phyloP scores from a whole-genome alignment of 2,113 vertebrate genomes.

The Myanophis thanlyinensis region DNA sequence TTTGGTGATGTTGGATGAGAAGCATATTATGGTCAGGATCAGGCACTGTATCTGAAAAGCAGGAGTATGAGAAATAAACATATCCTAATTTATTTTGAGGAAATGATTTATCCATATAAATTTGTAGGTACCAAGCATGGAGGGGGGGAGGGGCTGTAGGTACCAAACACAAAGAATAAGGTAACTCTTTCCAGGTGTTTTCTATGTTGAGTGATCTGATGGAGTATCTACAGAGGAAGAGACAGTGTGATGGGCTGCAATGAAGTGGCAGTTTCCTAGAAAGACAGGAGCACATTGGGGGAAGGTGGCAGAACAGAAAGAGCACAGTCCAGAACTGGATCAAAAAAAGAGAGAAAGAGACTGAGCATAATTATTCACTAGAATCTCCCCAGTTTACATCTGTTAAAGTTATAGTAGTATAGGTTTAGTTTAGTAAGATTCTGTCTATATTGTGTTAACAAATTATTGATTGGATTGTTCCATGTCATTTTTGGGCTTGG shows the following conservation, averaged over 20 bases:
- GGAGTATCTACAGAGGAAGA: not conserved
- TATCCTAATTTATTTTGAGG: not conserved
- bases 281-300: not conserved
- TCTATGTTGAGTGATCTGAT: not conserved
- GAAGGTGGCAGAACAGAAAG: not conserved
- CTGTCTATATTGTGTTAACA: not conserved
- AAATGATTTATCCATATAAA: not conserved
- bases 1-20: not conserved
- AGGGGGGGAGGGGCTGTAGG: not conserved
- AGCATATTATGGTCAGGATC: not conserved
- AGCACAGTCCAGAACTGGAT: not conserved
- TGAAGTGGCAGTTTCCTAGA: not conserved
- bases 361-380: not conserved
- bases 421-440: not conserved
- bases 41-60: not conserved
- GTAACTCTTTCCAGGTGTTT: not conserved
- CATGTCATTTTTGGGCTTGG: not conserved
- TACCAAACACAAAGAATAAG: not conserved
- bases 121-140: too few relatives aligned
- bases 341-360: not conserved
- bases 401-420: not conserved
- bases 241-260: not conserved
- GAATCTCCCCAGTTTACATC: not conserved
- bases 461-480: not conserved
- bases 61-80: not conserved